A percentile compares a stretch with the other conserved stretches of the same genome.
Conservation (phyloP, 2,113 vertebrate genomes). For the Hylia prasina region DNA sequence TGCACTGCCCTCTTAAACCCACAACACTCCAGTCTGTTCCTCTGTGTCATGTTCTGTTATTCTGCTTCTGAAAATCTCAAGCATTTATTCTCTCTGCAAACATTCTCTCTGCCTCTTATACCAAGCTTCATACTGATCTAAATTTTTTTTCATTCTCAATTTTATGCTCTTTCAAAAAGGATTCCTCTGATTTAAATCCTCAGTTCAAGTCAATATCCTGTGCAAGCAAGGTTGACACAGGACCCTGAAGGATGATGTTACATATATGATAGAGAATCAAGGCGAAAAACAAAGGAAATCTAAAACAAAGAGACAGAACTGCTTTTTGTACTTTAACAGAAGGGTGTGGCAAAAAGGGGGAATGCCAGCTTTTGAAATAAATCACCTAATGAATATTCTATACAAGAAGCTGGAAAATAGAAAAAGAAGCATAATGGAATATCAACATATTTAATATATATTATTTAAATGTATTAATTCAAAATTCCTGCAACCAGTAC, state of each 20-base stretch:
- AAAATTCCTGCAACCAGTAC: not conserved
- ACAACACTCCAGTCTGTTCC: not conserved
- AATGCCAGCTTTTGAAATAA: not conserved
- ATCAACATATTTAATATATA: not conserved
- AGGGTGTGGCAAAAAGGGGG: not conserved
- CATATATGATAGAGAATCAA: not conserved
- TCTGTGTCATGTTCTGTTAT: not conserved
- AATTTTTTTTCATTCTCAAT: not conserved
- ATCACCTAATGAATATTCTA: not conserved
- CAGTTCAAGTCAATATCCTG: not conserved
- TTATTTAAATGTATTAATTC: not conserved
- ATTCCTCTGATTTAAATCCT: not conserved
- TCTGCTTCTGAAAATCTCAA: not conserved
- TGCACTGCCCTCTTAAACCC: not conserved
- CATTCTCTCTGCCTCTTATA: not conserved
- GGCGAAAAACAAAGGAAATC: not conserved
- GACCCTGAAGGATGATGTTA: not conserved
- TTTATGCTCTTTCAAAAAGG: not conserved
- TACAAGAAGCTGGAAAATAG: not conserved
- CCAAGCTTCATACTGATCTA: not conserved
- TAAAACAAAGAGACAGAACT: not conserved
- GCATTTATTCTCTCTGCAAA: not conserved
- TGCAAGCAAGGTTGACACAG: not conserved
- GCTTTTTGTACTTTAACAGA: not conserved
- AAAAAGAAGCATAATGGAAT: not conserved